These are phyloP conservation scores for Trachelus iudaicus DNA, from an alignment of 2,888 invertebrate species.

Conservation along the genomic window DNA sequence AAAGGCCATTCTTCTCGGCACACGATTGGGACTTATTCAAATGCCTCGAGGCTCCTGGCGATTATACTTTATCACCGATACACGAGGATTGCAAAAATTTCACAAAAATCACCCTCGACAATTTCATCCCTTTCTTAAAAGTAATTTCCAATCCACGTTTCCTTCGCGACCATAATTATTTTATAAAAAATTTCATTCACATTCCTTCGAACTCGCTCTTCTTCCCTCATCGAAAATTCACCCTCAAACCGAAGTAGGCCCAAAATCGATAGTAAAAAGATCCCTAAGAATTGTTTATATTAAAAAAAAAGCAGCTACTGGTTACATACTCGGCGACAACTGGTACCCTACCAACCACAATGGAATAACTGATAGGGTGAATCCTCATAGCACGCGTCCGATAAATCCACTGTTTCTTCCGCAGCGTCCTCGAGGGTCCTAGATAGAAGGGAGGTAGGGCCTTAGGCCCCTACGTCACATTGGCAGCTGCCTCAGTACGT, in stretches of 20 bases:
- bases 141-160: background rate
- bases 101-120: background rate
- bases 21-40: constrained; percentile 37
- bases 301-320: background rate
- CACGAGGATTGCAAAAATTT: background rate
- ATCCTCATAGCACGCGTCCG: background rate
- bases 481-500: constrained; percentile 61
- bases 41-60: constrained; percentile 9
- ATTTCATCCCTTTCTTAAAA: background rate
- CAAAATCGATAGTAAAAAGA: background rate
- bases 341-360: background rate
- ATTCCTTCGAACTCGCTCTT: background rate
- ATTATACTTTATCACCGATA: background rate
- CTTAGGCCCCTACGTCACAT: constrained; percentile 55
- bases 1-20: constrained; percentile 32
- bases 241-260: background rate
- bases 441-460: constrained; percentile 3
- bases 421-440: constrained; percentile 4
- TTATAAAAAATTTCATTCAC: background rate
- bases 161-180: background rate
- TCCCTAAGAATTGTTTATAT: background rate
- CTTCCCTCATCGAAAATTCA: background rate
- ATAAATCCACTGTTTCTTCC: background rate
- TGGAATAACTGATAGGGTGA: background rate
- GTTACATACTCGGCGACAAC: background rate